Conservation (phyloP, 2,113 vertebrate species). For the Hoplias malabaricus region DNA sequence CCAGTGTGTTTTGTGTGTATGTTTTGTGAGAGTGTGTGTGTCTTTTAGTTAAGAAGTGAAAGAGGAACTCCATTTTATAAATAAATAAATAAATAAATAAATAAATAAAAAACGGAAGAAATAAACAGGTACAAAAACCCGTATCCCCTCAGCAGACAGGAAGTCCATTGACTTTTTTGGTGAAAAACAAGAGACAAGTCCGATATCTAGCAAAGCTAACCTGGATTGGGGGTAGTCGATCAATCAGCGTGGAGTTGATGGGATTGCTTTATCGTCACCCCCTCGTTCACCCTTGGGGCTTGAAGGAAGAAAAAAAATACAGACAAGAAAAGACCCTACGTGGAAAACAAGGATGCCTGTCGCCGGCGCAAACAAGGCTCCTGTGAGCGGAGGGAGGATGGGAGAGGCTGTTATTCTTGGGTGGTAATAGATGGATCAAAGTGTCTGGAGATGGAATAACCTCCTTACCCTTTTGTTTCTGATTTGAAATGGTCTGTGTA, state of each 20-base stretch:
- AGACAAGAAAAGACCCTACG: background rate
- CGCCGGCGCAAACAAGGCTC: constrained; percentile 61
- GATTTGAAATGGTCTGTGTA: constrained; percentile 65
- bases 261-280: constrained; percentile 70
- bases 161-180: constrained; percentile 60
- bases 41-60: constrained; percentile 55
- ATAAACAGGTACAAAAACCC: too few relatives aligned
- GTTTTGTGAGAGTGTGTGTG: background rate
- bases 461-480: constrained; percentile 67
- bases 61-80: constrained; percentile 64
- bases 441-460: constrained; percentile 66
- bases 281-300: constrained; percentile 50
- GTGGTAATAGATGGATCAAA: constrained; percentile 63
- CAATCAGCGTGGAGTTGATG: constrained; percentile 62
- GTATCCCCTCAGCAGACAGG: constrained; percentile 51
- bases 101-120: too few relatives aligned
- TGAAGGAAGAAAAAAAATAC: background rate
- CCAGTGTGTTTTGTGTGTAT: too few relatives aligned
- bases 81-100: constrained; percentile 38
- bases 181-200: constrained; percentile 60
- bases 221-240: constrained; percentile 62
- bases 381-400: constrained; percentile 58
- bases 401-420: constrained; percentile 54
- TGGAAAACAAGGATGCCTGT: constrained; percentile 47
- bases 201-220: constrained; percentile 59